Evolutionary conservation across 2,888 invertebrate genomes (phyloP), one percentile per base, ranked within the genome.

Genomic region (Pocota personata): DNA sequence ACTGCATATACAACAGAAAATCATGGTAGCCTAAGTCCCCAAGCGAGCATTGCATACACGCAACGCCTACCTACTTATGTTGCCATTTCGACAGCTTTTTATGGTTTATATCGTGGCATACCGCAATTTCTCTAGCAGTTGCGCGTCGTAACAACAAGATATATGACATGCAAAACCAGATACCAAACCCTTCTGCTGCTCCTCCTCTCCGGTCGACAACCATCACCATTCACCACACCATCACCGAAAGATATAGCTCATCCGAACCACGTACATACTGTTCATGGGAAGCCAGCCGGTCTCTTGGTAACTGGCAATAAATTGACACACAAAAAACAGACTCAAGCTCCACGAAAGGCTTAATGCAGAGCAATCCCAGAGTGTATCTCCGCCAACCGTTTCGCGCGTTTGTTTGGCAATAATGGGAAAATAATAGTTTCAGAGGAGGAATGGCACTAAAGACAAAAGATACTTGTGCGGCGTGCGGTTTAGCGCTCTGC

Each of bases 381-480:
- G 46, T 60, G 71, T 57, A 82, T 46, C 60, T 48, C 24, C 35
- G 24, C 69, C 64, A n/a, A 27, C 35, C 67, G 52, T 80, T n/a
- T 64, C 24, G 66, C 64, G 80, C 64, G 69, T 75, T 84, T 84
- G 73, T 84, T 80, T 80, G 84, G 84, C 75, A 84, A 84, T 84
- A 80, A 84, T 84, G 80, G 79, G 69, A 75, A 84, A 80, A 80
- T 84, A 84, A 84, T 80, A 84, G 84, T 84, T 80, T 64, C 69
- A 24, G 43, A 64, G 64, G 69, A 52, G 52, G 72, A 73, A 57
- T 67, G 66, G 27, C 78, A 79, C 52, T 55, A 75, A 84, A 84
- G 69, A 84, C 80, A 84, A 84, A 84, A 84, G 80, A 80, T 84
- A 84, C 60, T 55, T 40, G 40, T 40, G 40, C 14, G 40, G n/a